A percentile compares a stretch with the other conserved stretches of the same genome.
Conservation (phyloP, 2,888 invertebrate genomes). For the Harpagoxenus sublaevis region DNA sequence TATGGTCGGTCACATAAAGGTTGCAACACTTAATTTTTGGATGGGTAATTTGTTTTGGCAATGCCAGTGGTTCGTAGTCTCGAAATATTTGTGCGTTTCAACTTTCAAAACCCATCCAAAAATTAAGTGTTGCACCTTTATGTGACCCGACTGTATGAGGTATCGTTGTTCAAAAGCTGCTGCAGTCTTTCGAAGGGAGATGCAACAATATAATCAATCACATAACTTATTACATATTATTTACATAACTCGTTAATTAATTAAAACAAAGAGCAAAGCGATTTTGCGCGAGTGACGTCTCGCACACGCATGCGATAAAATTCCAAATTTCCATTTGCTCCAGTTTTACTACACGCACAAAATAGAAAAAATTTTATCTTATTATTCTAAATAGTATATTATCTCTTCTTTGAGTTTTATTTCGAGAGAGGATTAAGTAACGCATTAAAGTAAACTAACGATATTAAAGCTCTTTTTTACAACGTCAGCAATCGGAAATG, state of each 20-base stretch:
- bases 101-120: no score
- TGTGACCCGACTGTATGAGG: no score
- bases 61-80: no score
- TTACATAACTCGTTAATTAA: neutral
- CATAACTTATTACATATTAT: neutral
- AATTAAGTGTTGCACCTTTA: no score
- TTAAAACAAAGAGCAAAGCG: no score
- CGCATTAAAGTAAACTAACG: neutral
- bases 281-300: no score
- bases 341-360: neutral
- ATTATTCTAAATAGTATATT: neutral
- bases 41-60: no score
- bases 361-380: neutral
- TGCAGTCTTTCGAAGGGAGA: neutral
- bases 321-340: neutral
- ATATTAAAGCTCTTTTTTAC: neutral
- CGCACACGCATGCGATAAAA: neutral
- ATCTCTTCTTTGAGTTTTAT: neutral
- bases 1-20: no score
- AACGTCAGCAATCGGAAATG: neutral
- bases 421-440: neutral
- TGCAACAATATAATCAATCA: neutral
- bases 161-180: neutral
- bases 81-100: no score
- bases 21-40: no score